Evolutionary conservation across 2,888 invertebrate genomes (phyloP), one percentile per base, ranked within the genome.

Genomic region (Apomyelois bistriatella): DNA sequence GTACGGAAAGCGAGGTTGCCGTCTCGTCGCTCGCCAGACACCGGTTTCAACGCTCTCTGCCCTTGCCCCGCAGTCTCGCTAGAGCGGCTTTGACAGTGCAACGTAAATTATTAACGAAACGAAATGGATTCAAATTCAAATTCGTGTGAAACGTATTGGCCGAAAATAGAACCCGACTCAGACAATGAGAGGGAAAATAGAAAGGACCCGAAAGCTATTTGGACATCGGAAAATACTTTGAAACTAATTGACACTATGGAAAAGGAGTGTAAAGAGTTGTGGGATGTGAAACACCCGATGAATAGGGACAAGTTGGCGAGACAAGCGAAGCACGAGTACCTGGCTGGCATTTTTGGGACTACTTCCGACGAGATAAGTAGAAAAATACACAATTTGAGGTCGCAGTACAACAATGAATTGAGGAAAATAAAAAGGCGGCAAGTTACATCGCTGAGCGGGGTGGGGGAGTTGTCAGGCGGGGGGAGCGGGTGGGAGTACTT

Each of bases 401-500:
- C 85, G 22, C 89, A 88, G 65, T 83, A 83, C 48, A 86, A 87
- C 61, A 84, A 83, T 54, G 89, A 89, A 62, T 58, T 88, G 72
- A 66, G 89, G 58, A 89, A 88, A 69, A 79, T 89, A 58, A 83
- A 85, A 62, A 70, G 76, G 60, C 74, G 76, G 58, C 76, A 78
- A 54, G 17, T 12, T 16, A 41, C 48, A 22, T 55, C 54, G 37
- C 12, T 48, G 35, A 37, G 64, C 50, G 56, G 60, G 41, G 55
- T 56, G 54, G 57, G 67, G 58, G 60, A 66, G 53, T 57, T 28
- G 59, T 37, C 59, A 50, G 76, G 70, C 53, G 69, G 71, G 53
- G 69, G 60, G 36, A 87, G 86, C 57, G 74, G 78, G 49, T 89
- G 89, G 89, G 88, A 88, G 66, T 85, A 89, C 59, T 89, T 89